Evolutionary conservation across 1,140 invertebrate genomes (phyloP).

Genomic region (Dendrolimus kikuchii): DNA sequence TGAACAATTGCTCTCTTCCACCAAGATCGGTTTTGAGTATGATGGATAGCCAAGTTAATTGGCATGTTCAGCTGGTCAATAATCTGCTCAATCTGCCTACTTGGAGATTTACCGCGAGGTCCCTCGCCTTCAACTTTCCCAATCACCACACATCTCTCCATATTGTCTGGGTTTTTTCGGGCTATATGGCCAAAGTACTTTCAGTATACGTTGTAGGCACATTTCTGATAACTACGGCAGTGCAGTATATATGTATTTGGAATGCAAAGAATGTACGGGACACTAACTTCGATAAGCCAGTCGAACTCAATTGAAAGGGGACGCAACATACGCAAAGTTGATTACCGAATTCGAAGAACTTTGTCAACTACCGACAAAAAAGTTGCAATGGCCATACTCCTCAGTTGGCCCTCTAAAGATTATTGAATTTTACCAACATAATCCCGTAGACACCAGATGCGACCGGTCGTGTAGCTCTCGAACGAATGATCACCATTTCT

Average conservation of each 20-base stretch:
- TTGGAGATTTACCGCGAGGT: no score
- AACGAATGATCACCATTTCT: constrained; percentile 48
- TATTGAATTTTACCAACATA: constrained; percentile 59
- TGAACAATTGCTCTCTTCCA: no score
- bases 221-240: no score
- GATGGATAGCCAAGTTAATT: no score
- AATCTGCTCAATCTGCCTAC: no score
- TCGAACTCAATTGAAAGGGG: constrained; percentile 16
- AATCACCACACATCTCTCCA: no score
- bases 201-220: no score
- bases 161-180: no score
- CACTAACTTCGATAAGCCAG: neutral
- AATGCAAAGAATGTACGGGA: constrained; percentile 10
- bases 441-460: constrained; percentile 50
- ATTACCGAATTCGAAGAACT: constrained; percentile 23
- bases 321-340: constrained; percentile 27
- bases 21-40: no score
- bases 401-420: constrained; percentile 46
- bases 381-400: constrained; percentile 32
- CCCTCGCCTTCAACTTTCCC: no score
- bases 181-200: no score
- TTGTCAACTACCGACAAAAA: constrained; percentile 20
- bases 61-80: no score
- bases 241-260: constrained; percentile 2
- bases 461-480: constrained; percentile 23